A percentile compares a stretch with the other conserved stretches of the same genome.
Evolutionary conservation across 2,113 vertebrate species (phyloP).

Genomic region (Epinephelus lanceolatus): DNA sequence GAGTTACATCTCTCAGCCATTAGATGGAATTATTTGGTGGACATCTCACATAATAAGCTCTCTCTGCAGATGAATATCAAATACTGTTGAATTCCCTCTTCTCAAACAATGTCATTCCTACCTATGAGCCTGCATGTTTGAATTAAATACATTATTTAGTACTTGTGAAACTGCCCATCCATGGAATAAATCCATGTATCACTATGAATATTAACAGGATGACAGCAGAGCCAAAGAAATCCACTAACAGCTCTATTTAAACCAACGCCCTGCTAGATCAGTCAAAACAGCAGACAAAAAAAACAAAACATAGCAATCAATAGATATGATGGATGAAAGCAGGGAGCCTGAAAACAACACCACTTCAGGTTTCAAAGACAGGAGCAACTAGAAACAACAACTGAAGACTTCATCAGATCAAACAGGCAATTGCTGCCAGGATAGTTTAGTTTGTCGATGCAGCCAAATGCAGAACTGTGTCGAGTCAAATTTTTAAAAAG

Average conservation of each 20-base stretch:
- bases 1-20: neutral
- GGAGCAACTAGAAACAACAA: neutral
- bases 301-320: slow-evolving; percentile 36
- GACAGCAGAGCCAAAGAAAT: slow-evolving; percentile 20
- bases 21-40: neutral
- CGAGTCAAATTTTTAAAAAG: slow-evolving; percentile 32
- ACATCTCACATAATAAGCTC: neutral
- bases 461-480: slow-evolving; percentile 30
- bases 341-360: slow-evolving; percentile 34
- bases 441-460: slow-evolving; percentile 7
- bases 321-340: slow-evolving; percentile 42
- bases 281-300: slow-evolving; percentile 38
- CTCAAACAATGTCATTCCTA: neutral
- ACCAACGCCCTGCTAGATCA: slow-evolving; percentile 15
- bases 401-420: slow-evolving; percentile 40
- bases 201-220: slow-evolving; percentile 26
- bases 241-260: slow-evolving; percentile 41
- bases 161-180: slow-evolving; percentile 20
- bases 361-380: slow-evolving; percentile 30
- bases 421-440: slow-evolving; percentile 38
- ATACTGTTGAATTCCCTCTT: neutral
- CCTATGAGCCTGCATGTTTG: neutral
- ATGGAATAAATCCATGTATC: slow-evolving; percentile 2
- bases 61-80: neutral
- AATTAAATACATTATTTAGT: slow-evolving; percentile 21